Base-by-base conservation (phyloP, 2,888 invertebrate genomes). In the Chrysotoxum bicinctum region DNA sequence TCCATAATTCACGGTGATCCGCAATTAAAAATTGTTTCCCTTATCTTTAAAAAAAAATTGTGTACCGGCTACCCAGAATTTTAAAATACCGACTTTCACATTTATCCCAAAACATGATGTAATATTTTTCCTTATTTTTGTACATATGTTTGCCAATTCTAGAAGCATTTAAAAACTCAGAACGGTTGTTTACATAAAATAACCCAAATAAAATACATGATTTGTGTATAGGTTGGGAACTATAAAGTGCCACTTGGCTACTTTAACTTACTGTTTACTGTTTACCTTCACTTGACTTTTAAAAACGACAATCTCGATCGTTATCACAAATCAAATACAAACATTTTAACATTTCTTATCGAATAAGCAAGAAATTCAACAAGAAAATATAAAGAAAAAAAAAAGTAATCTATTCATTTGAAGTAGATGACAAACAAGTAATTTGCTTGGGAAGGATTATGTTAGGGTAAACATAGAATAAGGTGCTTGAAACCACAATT, bases 351-450 rank as follows among this genome's bases (percentile, higher is more conserved):
- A 4, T 43, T 45, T 64, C 43, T 45, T 64, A 45, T 64, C 62
- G 37, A 21, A 37, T 14, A 58, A 23, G 30, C 56, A 56, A 35
- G 12, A 35, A 5, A 19, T 35, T 26, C n/a, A 1, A 45, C 1
- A 45, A 26, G 2, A 23, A 30, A 23, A 43, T 9, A 26, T 6
- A 26, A 3, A 4, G 16, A n/a, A 23, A 30, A 43, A 26, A 6
- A 26, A 19, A 16, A 12, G 14, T 30, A 8, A 32, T n/a, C n/a
- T 43, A 26, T 9, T 19, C n/a, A 30, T 30, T 64, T 64, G 64
- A 64, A 64, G 64, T 64, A 32, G 48, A 45, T 64, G 48, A 32
- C 45, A 64, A 64, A 64, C 48, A 64, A 64, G 19, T 64, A 48
- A 64, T 64, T 64, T 64, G 32, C 19, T 32, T 19, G 32, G 14